Conservation (phyloP, 1,140 invertebrate genomes). For the Stegodyphus mimosarum region DNA sequence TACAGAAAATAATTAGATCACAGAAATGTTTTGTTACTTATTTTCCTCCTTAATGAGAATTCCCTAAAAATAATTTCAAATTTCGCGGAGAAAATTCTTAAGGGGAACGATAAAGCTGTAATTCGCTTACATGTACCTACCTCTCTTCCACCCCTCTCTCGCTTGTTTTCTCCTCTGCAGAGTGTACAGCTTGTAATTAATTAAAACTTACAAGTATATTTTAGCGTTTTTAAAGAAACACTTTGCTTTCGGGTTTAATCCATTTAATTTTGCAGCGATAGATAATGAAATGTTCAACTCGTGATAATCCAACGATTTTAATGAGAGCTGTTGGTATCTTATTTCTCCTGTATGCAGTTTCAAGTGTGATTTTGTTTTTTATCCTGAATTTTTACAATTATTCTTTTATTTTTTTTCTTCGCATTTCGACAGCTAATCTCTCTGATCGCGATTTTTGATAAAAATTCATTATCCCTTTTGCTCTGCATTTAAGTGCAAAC, state of each 20-base stretch:
- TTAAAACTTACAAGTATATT: conserved; percentile 57
- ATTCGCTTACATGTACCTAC: conserved; percentile 22
- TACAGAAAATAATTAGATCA: conserved; percentile 45
- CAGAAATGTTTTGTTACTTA: conserved; percentile 32
- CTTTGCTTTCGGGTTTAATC: conserved; percentile 51
- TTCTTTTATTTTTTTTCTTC: conserved; percentile 12
- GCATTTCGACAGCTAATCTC: conserved; percentile 26
- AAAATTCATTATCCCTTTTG: conserved; percentile 59
- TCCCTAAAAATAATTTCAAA: conserved; percentile 28
- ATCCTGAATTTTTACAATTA: neutral
- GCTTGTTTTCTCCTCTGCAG: neutral
- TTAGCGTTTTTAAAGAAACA: conserved; percentile 50
- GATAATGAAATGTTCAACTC: conserved; percentile 57
- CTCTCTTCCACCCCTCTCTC: neutral
- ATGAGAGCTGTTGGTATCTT: conserved; percentile 49
- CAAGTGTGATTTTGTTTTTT: neutral
- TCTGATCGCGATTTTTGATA: conserved; percentile 35
- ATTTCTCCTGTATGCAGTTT: conserved; percentile 8
- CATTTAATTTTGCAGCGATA: conserved; percentile 58
- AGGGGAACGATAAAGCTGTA: conserved; percentile 25
- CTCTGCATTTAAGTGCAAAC: conserved; percentile 44
- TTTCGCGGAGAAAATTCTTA: conserved; percentile 1
- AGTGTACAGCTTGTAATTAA: conserved; percentile 20
- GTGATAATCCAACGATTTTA: conserved; percentile 47
- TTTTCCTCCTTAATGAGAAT: conserved; percentile 38